Conservation (phyloP, 2,113 vertebrate genomes). For the Indicator maculatus region DNA sequence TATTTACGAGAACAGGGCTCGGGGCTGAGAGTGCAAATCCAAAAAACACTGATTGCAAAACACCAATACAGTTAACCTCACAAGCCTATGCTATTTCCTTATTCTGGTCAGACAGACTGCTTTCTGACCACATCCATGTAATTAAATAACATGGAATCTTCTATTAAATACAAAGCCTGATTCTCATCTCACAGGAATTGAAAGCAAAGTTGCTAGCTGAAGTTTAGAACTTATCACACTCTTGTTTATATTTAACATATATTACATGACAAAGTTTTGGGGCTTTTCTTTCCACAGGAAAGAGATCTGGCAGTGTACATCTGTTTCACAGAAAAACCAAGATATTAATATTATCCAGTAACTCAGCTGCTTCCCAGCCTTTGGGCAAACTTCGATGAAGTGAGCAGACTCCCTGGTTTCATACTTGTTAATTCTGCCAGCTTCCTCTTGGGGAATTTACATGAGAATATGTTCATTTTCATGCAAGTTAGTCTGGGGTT, state of each 20-base stretch:
- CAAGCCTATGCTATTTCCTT: background rate
- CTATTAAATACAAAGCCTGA: background rate
- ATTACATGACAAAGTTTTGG: background rate
- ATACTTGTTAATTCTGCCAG: background rate
- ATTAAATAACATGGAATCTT: background rate
- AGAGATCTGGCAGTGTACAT: background rate
- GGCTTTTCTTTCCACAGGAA: background rate
- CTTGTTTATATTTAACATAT: background rate
- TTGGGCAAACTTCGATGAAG: slow-evolving; percentile 15
- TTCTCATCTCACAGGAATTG: background rate
- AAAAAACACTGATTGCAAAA: background rate
- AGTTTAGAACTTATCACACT: background rate
- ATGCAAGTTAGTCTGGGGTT: background rate
- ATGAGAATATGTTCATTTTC: slow-evolving; percentile 10
- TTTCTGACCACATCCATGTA: background rate
- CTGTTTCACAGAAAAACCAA: slow-evolving; percentile 6
- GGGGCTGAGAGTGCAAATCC: background rate
- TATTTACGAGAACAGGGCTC: background rate
- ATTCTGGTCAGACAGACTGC: background rate
- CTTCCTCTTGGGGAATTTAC: background rate
- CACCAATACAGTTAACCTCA: background rate
- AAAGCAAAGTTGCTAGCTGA: background rate
- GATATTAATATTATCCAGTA: slow-evolving; percentile 10
- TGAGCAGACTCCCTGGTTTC: background rate
- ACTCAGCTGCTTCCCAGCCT: background rate